Percentiles rank a stretch among this genome's conserved stretches.
These are phyloP conservation scores for Telmatochromis sp. DNA, from an alignment of 2,113 vertebrate species.

Conservation along the genomic window DNA sequence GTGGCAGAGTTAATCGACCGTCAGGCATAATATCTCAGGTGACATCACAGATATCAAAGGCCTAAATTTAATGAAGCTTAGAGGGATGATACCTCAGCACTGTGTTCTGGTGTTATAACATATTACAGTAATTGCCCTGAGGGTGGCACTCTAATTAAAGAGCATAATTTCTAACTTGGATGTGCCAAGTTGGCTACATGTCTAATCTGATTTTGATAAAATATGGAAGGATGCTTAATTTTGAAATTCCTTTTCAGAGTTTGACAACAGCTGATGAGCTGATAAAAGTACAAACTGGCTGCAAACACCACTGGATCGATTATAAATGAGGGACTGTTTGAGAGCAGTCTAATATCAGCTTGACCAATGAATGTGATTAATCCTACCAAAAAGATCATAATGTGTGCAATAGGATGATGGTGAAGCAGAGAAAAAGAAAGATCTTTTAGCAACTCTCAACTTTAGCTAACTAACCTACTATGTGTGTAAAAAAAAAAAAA, in stretches of 20 bases:
- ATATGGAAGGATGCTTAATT: background rate
- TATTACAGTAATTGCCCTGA: background rate
- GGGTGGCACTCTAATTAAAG: constrained; percentile 10
- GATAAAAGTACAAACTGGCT: background rate
- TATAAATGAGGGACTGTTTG: background rate
- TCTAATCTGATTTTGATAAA: constrained; percentile 1
- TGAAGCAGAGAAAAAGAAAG: background rate
- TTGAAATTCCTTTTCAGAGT: background rate
- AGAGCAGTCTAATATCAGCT: background rate
- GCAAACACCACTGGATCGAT: background rate
- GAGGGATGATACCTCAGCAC: constrained; percentile 3
- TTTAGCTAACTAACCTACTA: background rate
- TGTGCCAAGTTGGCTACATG: background rate
- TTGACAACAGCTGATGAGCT: background rate
- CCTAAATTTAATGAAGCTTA: constrained; percentile 21
- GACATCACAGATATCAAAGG: constrained; percentile 17
- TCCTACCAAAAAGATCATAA: background rate
- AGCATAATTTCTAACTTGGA: background rate
- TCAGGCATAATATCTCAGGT: constrained; percentile 23
- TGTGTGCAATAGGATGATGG: background rate
- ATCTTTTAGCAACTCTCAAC: background rate
- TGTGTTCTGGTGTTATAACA: background rate
- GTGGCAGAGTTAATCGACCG: constrained; percentile 4
- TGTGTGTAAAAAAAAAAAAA: background rate
- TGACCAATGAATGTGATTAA: background rate